Evolutionary conservation across 2,888 invertebrate genomes (phyloP).

Genomic region (Chaetoderma sp.): DNA sequence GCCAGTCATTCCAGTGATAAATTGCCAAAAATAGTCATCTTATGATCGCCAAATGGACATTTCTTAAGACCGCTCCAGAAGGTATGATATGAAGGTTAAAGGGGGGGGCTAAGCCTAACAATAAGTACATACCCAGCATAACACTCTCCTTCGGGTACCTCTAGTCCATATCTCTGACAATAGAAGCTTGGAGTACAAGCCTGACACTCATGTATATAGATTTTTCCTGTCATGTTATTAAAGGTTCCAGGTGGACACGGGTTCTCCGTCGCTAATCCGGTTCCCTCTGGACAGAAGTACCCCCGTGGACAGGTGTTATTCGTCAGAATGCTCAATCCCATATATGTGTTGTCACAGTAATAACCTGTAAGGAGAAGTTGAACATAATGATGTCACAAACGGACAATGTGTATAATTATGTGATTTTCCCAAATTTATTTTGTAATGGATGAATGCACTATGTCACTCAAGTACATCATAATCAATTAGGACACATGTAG

Average conservation of each 20-base stretch:
- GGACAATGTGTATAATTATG: background rate
- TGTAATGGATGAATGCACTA: too few relatives aligned
- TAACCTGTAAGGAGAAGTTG: conserved; percentile 43
- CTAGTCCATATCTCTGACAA: conserved; percentile 60
- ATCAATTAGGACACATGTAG: too few relatives aligned
- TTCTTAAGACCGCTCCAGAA: too few relatives aligned
- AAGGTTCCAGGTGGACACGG: conserved; percentile 63
- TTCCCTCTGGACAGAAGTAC: conserved; percentile 54
- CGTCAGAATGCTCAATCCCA: conserved; percentile 47
- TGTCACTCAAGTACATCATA: too few relatives aligned
- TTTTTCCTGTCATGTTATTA: conserved; percentile 55
- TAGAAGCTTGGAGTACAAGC: conserved; percentile 61
- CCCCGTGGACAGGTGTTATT: conserved; percentile 53
- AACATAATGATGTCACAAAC: background rate
- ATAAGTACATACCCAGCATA: conserved; percentile 57
- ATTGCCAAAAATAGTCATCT: too few relatives aligned
- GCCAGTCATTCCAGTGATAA: too few relatives aligned
- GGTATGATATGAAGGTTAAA: too few relatives aligned
- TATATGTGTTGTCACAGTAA: conserved; percentile 56
- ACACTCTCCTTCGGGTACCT: conserved; percentile 61
- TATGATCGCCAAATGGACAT: too few relatives aligned
- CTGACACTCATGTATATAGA: conserved; percentile 52
- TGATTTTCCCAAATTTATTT: background rate
- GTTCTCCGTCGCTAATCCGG: conserved; percentile 49
- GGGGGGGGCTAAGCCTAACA: too few relatives aligned